These are phyloP conservation scores for Mormyrus lacerda DNA, from an alignment of 2,113 vertebrate species.

Conservation along the genomic window DNA sequence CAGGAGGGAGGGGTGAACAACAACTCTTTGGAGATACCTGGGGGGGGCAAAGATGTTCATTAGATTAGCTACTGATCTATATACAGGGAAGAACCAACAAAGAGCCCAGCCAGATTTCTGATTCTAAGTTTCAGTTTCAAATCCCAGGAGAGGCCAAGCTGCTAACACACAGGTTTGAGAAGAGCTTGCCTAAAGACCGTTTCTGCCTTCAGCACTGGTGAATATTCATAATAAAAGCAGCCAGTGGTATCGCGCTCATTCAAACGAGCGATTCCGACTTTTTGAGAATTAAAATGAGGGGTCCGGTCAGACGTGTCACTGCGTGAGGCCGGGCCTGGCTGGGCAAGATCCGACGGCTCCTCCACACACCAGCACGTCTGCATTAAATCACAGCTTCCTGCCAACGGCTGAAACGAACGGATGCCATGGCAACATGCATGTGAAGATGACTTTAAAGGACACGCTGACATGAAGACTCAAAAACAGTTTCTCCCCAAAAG, in stretches of 20 bases:
- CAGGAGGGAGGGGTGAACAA: conserved; percentile 78
- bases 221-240: neutral
- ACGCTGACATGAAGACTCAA: neutral
- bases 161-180: neutral
- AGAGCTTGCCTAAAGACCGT: neutral
- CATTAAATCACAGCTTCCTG: neutral
- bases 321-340: neutral
- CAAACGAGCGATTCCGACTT: neutral
- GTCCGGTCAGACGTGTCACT: neutral
- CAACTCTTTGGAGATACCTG: conserved; percentile 86
- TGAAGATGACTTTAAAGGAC: neutral
- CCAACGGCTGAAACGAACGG: neutral
- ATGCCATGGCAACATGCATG: neutral
- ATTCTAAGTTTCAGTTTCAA: neutral
- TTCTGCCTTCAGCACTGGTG: neutral
- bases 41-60: neutral
- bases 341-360: neutral
- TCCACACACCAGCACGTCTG: neutral
- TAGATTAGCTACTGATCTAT: neutral
- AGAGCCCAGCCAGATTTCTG: neutral
- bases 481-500: neutral
- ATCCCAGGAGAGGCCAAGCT: neutral
- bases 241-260: neutral
- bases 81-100: neutral
- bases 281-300: neutral